phyloP scores from a whole-genome alignment of 2,888 invertebrate genomes.

The Hesperia comma region DNA sequence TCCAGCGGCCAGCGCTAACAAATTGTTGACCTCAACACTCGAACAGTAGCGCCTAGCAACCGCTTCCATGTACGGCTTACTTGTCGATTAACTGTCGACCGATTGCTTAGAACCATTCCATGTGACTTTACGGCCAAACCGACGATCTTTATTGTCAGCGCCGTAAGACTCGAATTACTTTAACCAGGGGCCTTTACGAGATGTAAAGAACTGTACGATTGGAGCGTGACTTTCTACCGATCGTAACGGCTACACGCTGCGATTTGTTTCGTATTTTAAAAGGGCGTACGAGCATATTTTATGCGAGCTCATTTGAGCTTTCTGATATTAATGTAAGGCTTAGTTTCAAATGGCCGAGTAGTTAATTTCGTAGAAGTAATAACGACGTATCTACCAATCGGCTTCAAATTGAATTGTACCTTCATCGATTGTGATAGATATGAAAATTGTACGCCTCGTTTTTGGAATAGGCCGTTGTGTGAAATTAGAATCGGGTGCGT shows the following conservation, averaged over 20 bases:
- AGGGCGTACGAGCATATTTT: background rate
- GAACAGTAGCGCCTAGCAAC: slow-evolving; percentile 37
- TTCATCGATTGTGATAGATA: background rate
- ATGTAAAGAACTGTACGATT: slow-evolving; percentile 25
- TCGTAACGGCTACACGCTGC: slow-evolving; percentile 33
- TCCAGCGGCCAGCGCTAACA: slow-evolving; percentile 16
- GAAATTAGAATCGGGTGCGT: slow-evolving; percentile 26
- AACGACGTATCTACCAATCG: background rate
- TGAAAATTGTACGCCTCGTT: background rate
- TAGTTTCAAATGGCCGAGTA: background rate
- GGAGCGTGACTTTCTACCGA: slow-evolving; percentile 37
- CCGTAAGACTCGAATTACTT: background rate
- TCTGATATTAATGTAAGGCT: background rate
- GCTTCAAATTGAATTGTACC: background rate
- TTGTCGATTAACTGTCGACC: slow-evolving; percentile 36
- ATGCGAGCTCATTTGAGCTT: background rate
- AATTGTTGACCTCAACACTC: slow-evolving; percentile 34
- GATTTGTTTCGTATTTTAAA: slow-evolving; percentile 15
- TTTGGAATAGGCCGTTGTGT: slow-evolving; percentile 12
- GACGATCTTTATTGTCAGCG: background rate
- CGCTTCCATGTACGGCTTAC: slow-evolving; percentile 21
- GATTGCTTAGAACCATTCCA: slow-evolving; percentile 24
- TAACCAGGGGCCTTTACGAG: background rate
- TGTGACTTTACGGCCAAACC: background rate
- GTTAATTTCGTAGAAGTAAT: background rate